phyloP scores from a whole-genome alignment of 2,113 vertebrate genomes.

The Dicrurus megarhynchus region DNA sequence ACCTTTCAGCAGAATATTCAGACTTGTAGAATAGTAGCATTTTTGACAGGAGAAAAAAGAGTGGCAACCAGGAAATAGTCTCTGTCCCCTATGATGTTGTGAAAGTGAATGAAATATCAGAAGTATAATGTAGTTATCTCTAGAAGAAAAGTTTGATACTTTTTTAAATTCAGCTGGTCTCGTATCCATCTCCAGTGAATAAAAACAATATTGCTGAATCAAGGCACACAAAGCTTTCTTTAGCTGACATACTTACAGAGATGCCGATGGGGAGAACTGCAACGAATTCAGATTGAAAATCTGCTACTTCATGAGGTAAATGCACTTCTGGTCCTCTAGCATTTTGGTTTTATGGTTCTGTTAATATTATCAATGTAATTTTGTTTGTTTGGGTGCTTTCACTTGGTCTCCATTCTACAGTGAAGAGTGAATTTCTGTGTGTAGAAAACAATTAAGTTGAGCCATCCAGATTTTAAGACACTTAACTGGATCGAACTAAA shows the following conservation, averaged over 20 bases:
- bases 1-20: background rate
- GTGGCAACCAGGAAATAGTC: background rate
- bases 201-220: background rate
- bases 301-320: conserved; percentile 96
- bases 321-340: background rate
- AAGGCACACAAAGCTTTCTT: conserved; percentile 62
- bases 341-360: background rate
- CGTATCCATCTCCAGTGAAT: background rate
- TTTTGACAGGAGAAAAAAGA: background rate
- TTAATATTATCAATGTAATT: background rate
- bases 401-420: background rate
- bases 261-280: conserved; percentile 79
- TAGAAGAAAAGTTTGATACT: background rate
- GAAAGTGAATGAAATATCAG: background rate
- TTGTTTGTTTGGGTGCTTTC: background rate
- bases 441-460: background rate
- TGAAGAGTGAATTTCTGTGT: background rate
- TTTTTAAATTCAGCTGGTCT: background rate
- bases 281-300: conserved; percentile 87
- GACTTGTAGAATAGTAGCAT: background rate
- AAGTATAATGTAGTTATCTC: background rate
- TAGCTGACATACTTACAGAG: conserved; percentile 85
- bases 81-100: background rate
- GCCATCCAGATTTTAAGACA: background rate
- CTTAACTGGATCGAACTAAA: background rate